Base-by-base conservation (phyloP, 2,888 invertebrate species). In the Emesis furor region DNA sequence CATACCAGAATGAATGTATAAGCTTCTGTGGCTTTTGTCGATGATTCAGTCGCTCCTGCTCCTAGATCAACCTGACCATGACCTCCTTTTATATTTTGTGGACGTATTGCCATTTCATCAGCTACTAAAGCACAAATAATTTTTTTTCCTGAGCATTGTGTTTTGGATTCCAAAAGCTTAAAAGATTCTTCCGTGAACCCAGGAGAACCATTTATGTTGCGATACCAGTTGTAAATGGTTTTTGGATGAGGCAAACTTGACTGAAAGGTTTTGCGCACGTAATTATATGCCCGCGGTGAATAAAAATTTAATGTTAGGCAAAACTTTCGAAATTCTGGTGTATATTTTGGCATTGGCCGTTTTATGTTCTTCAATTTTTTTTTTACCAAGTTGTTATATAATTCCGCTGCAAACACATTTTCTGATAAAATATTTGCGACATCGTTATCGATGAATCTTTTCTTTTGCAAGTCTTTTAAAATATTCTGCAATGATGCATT, bases 111-210 rank as follows among this genome's bases (percentile, higher is more conserved):
- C 78, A 76, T 76, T 62, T 76, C 76, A 76, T 79, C 73, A 3
- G 72, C 67, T 12, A 82, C 39, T 17, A 82, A 46, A 14, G 62
- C 51, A 67, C 82, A 82, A 30, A 75, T 76, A 6, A 76, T 7
- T 14, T 76, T 80, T 65, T 75, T 59, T 30, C 37, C 51, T 35
- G 71, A 51, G 32, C 62, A 10, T 55, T 86, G 30, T 10, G 39
- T 65, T 82, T 90, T 89, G 32, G 30, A 37, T 37, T 86, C 77
- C 65, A 90, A 83, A 55, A 74, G 39, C 30, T 81, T 32, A 80
- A 90, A 90, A 1, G 87, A 83, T 86, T 90, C 89, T 17, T 79
- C 76, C 14, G 89, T 89, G 69, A 92, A 90, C 0, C 92, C 91
- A 14, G 91, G 91, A 32, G 86, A 81, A 0, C 88, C 90, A 85